Base-by-base conservation (phyloP, 2,888 invertebrate genomes). In the Hypselothyrea guttata region DNA sequence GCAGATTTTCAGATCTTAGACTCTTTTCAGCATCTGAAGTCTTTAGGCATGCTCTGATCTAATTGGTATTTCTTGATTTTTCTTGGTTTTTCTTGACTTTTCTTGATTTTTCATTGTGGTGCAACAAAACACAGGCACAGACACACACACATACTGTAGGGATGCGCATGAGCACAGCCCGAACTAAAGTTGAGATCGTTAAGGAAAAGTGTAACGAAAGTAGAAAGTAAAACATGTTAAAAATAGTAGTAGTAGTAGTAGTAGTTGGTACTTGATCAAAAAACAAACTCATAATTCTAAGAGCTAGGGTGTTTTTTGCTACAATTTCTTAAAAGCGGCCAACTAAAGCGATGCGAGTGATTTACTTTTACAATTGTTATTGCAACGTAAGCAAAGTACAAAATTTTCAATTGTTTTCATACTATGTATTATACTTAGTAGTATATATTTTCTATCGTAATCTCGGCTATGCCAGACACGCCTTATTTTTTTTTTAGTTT, bases 191-290 rank as follows among this genome's bases (percentile, higher is more conserved):
- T 37, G 61, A 58, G 40, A 54, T 47, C 40, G 22, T 42, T 4
- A 22, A 22, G 22, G 22, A 22, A 37, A 61, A 61, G 58, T 44
- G 63, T 62, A 63, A 71, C 61, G 55, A 79, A 77, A 75, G 38
- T 70, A 63, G 66, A 82, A 75, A 64, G 61, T 63, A 58, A 69
- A 72, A 58, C 3, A 61, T 61, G 18, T 75, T 70, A 60, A 54
- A 52, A 41, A 41, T 5, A 22, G 22, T 22, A 5, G 22, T 22
- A 22, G n/a, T n/a, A n/a, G n/a, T n/a, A n/a, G 15, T 41, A 22
- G n/a, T 22, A 28, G 12, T 65, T 42, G 22, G 55, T 60, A 56
- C 28, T 28, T 47, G 35, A 22, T 49, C 62, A 44, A 57, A 37
- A 38, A 22, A 53, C 62, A 44, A 57, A 37, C 38, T 3, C 22